These are phyloP conservation scores for Polia nebulosa DNA, from an alignment of 2,888 invertebrate genomes.

Conservation along the genomic window DNA sequence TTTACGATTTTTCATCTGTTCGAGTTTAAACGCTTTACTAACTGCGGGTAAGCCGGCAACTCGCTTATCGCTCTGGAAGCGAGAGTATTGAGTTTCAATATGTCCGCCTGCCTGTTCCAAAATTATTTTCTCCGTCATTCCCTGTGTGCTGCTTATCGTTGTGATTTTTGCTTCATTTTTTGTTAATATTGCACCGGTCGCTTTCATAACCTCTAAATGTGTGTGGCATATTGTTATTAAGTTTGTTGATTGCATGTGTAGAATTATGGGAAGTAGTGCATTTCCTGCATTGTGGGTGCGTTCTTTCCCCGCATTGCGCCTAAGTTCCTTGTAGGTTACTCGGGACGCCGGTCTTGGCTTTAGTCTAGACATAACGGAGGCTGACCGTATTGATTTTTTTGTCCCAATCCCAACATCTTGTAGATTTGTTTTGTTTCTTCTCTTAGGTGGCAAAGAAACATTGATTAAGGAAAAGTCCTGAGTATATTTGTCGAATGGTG, in stretches of 20 bases:
- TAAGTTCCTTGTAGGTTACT: slow-evolving; percentile 60
- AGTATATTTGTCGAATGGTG: background rate
- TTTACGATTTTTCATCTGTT: slow-evolving; percentile 71
- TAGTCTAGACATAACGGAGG: slow-evolving; percentile 75
- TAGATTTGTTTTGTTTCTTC: slow-evolving; percentile 40
- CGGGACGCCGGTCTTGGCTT: slow-evolving; percentile 52
- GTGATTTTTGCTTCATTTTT: slow-evolving; percentile 70
- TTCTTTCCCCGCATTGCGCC: slow-evolving; percentile 75
- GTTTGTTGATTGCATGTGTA: slow-evolving; percentile 43
- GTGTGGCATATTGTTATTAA: slow-evolving; percentile 45
- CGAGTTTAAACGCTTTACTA: slow-evolving; percentile 69
- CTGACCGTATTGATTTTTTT: slow-evolving; percentile 75
- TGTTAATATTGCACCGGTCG: slow-evolving; percentile 67
- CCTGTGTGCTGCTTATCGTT: slow-evolving; percentile 71
- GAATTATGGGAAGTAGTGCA: slow-evolving; percentile 32
- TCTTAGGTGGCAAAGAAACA: background rate
- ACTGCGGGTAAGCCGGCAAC: slow-evolving; percentile 71
- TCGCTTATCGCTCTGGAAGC: slow-evolving; percentile 82
- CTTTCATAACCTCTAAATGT: slow-evolving; percentile 83
- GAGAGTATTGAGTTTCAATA: slow-evolving; percentile 87
- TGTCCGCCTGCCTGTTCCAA: slow-evolving; percentile 86
- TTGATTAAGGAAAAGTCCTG: background rate
- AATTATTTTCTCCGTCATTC: slow-evolving; percentile 81
- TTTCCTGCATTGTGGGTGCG: slow-evolving; percentile 47
- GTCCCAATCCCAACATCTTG: slow-evolving; percentile 42